phyloP scores from a whole-genome alignment of 2,113 vertebrate genomes.

The Aegotheles bennettii region DNA sequence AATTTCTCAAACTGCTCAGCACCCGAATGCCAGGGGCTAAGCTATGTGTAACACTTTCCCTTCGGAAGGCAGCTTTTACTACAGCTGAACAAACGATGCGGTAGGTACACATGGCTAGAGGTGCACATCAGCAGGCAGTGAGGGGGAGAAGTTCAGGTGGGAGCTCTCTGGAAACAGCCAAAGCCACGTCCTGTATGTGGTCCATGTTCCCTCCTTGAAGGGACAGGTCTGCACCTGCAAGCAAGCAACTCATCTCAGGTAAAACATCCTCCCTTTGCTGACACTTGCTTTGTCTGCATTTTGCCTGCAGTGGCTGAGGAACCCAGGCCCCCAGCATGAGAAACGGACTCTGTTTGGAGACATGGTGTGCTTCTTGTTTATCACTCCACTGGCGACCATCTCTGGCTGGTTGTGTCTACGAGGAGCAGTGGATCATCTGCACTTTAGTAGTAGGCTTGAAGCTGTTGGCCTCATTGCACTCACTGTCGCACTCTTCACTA shows the following conservation, averaged over 20 bases:
- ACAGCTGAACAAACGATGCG: not conserved
- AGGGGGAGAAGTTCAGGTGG: not conserved
- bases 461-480: slow-evolving; percentile 83
- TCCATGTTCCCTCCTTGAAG: not conserved
- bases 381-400: slow-evolving; percentile 78
- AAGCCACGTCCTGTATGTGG: accelerated
- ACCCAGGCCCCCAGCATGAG: slow-evolving; percentile 78
- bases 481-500: slow-evolving; percentile 83
- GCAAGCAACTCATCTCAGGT: not conserved
- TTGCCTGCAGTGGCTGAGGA: slow-evolving; percentile 77
- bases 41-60: not conserved
- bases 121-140: accelerated
- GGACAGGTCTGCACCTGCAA: not conserved
- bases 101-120: not conserved
- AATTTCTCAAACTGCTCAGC: not conserved
- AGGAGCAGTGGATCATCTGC: slow-evolving; percentile 82
- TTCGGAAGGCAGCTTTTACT: not conserved
- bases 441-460: slow-evolving; percentile 83
- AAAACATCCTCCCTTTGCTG: not conserved
- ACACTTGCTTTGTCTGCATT: slow-evolving; percentile 16
- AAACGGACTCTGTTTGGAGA: slow-evolving; percentile 82
- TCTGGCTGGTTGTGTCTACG: slow-evolving; percentile 83
- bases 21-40: not conserved
- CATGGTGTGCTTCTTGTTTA: slow-evolving; percentile 83
- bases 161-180: not conserved